Evolutionary conservation across 1,140 invertebrate genomes (phyloP).

Genomic region (Diprion similis): DNA sequence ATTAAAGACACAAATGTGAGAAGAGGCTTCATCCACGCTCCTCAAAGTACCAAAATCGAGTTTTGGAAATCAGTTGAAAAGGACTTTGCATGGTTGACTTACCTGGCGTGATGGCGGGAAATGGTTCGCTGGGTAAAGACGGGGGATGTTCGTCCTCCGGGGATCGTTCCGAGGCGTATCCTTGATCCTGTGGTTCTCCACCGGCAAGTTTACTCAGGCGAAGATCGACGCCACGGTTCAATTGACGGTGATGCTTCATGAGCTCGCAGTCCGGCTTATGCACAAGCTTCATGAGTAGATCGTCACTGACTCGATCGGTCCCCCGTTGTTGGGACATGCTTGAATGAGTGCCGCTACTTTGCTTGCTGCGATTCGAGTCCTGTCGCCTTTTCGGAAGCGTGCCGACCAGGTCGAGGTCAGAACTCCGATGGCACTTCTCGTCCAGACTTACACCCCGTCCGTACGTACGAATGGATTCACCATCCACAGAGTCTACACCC

Average conservation of each 20-base stretch:
- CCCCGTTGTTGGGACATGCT: background rate
- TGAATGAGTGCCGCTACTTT: background rate
- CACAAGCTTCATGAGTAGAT: constrained; percentile 42
- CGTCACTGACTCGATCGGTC: constrained; percentile 32
- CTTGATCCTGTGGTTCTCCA: constrained; percentile 73
- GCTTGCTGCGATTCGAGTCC: constrained; percentile 31
- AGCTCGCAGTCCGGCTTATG: constrained; percentile 54
- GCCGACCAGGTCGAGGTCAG: constrained; percentile 49
- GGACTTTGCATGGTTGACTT: background rate
- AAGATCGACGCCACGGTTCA: constrained; percentile 41
- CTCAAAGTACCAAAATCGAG: too few species aligned
- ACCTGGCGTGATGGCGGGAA: constrained; percentile 50
- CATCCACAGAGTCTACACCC: constrained; percentile 34
- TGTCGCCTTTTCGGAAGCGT: constrained; percentile 50
- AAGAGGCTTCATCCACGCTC: too few species aligned
- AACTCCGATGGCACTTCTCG: constrained; percentile 44
- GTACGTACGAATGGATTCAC: constrained; percentile 35
- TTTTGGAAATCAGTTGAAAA: too few species aligned
- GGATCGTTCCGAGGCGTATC: constrained; percentile 79
- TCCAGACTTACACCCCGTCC: constrained; percentile 37
- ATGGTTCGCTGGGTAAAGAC: constrained; percentile 62
- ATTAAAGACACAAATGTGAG: too few species aligned
- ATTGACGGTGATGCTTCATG: constrained; percentile 45
- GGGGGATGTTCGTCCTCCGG: constrained; percentile 78
- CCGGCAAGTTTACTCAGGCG: constrained; percentile 64